Base-by-base conservation (phyloP, 1,140 invertebrate genomes). In the Eumeta japonica region DNA sequence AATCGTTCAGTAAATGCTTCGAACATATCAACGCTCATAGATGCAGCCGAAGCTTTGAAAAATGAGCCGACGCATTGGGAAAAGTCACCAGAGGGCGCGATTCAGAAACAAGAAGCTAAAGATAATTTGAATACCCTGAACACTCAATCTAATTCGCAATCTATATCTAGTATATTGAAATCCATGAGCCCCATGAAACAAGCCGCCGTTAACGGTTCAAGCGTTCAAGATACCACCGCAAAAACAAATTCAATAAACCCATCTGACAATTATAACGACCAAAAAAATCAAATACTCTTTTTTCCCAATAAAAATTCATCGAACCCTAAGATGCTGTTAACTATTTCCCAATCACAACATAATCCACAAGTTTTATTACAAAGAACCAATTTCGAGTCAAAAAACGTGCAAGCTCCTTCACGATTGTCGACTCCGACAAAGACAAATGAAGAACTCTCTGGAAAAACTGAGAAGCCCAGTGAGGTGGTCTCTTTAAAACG, bases 401-500 rank as follows among this genome's bases (percentile, higher is more conserved):
- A 74, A 67, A 70, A 66, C 63, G 27, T 58, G 55, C 59, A 60
- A 66, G 55, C 52, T 66, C 61, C 62, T 62, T 66, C 63, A 63
- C 64, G 63, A 55, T 51, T 57, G 29, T 61, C 55, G 43, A 56
- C 36, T 42, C 60, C 57, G 57, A 48, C 44, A 30, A 70, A 64
- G 46, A 68, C 62, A 52, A 68, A 63, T 43, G 62, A 67, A 34
- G 63, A 68, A 34, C 41, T 57, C 34, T n/a, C n/a, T n/a, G n/a
- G n/a, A n/a, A n/a, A n/a, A n/a, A n/a, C n/a, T n/a, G n/a, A n/a
- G n/a, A n/a, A n/a, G n/a, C n/a, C 58, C n/a, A 64, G 65, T 16
- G 76, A 76, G 57, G 70, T 75, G 0, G 72, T 75, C 2, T 63
- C 72, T 24, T 49, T 76, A 32, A 75, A 77, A 50, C 42, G 67